Conservation (phyloP, 2,888 invertebrate genomes). For the Caprella mutica region DNA sequence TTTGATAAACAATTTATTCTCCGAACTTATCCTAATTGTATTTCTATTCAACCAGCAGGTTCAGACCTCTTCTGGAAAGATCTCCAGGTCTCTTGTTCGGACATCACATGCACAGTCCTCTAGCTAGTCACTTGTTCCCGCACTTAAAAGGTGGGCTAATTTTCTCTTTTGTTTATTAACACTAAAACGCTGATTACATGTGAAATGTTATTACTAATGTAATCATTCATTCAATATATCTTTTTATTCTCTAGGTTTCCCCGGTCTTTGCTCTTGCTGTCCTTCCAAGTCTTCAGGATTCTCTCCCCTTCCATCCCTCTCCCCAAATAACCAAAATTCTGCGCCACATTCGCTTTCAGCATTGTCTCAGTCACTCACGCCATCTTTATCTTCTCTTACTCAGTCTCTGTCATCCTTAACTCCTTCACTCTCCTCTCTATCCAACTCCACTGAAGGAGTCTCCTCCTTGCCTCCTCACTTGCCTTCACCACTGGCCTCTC, state of each 20-base stretch:
- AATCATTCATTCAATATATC: background rate
- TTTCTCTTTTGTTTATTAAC: background rate
- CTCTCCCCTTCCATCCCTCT: slow-evolving; percentile 26
- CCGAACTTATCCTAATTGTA: too few relatives aligned
- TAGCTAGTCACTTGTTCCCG: slow-evolving; percentile 70
- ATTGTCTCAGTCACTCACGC: slow-evolving; percentile 18
- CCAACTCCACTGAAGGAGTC: slow-evolving; percentile 6
- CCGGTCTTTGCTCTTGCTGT: slow-evolving; percentile 67
- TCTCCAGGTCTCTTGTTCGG: slow-evolving; percentile 56
- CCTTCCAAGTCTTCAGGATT: slow-evolving; percentile 52
- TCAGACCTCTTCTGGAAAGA: slow-evolving; percentile 31
- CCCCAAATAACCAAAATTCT: too few relatives aligned
- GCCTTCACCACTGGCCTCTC: slow-evolving; percentile 3
- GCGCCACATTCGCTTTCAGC: too few relatives aligned
- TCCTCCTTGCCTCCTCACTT: slow-evolving; percentile 30
- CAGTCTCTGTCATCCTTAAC: slow-evolving; percentile 5
- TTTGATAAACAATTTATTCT: too few relatives aligned
- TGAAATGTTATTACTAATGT: background rate
- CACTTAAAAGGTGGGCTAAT: slow-evolving; percentile 57
- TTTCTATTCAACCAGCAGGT: slow-evolving; percentile 28
- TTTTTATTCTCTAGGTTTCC: slow-evolving; percentile 50
- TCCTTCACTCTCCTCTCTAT: slow-evolving; percentile 23
- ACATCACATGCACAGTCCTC: slow-evolving; percentile 53
- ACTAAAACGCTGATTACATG: background rate
- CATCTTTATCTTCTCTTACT: background rate